Percentiles rank a stretch among this genome's conserved stretches.
These are phyloP conservation scores for Psettodes erumei DNA, from an alignment of 2,113 vertebrate species.

Conservation along the genomic window DNA sequence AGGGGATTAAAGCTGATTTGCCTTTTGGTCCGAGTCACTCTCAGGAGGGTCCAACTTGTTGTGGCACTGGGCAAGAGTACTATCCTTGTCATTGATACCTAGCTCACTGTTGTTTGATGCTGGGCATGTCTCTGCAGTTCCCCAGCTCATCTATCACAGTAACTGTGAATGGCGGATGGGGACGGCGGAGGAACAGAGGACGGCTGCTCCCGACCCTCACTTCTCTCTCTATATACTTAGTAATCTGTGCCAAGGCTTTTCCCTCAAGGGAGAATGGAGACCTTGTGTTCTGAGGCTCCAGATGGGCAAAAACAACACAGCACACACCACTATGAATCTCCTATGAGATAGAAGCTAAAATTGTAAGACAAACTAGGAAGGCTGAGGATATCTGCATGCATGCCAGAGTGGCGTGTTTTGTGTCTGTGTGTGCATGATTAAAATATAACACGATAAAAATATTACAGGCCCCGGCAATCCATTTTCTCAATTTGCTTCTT, in stretches of 20 bases:
- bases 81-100: constrained; percentile 69
- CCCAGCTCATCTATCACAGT: constrained; percentile 81
- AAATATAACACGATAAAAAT: constrained; percentile 21
- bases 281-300: constrained; percentile 76
- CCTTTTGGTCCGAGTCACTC: constrained; percentile 59
- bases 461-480: background rate
- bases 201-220: constrained; percentile 62
- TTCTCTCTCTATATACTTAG: constrained; percentile 69
- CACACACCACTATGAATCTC: constrained; percentile 47
- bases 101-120: constrained; percentile 74
- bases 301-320: constrained; percentile 74
- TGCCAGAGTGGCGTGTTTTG: background rate
- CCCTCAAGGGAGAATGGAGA: constrained; percentile 75
- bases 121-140: constrained; percentile 67
- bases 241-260: constrained; percentile 72
- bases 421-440: constrained; percentile 4
- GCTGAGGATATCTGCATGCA: constrained; percentile 7
- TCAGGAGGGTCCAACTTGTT: constrained; percentile 55
- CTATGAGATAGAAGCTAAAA: constrained; percentile 26
- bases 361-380: background rate
- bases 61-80: constrained; percentile 32
- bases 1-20: constrained; percentile 71
- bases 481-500: background rate
- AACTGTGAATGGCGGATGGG: constrained; percentile 78
- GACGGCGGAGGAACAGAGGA: constrained; percentile 61